Percentiles rank a stretch among this genome's conserved stretches.
Evolutionary conservation across 1,140 invertebrate genomes (phyloP).

Genomic region (Aleiodes sp.): DNA sequence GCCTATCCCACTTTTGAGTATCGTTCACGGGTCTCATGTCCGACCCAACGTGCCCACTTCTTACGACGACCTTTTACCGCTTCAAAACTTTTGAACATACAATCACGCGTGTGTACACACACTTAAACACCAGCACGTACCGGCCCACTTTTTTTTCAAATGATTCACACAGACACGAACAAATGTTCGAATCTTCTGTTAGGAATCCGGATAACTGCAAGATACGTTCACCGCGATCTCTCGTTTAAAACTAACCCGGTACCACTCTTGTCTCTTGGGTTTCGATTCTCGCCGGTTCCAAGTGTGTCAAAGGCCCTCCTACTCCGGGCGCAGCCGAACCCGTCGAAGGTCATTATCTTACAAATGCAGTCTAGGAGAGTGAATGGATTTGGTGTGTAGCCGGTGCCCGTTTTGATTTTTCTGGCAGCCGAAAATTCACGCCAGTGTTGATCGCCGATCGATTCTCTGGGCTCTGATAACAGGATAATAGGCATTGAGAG

Average conservation of each 20-base stretch:
- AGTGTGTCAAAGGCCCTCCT: constrained; percentile 66
- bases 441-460: too few relatives aligned
- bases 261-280: constrained; percentile 47
- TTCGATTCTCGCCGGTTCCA: constrained; percentile 52
- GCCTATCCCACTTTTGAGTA: constrained; percentile 35
- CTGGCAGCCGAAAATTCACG: background rate
- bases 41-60: background rate
- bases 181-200: background rate
- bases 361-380: background rate
- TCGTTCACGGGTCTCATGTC: constrained; percentile 33
- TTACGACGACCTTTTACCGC: constrained; percentile 1
- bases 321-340: constrained; percentile 51
- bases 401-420: background rate
- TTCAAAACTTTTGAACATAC: constrained; percentile 10
- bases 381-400: constrained; percentile 7
- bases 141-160: too few relatives aligned
- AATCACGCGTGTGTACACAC: constrained; percentile 2
- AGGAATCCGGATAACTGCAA: constrained; percentile 14
- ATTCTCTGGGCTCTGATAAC: too few relatives aligned
- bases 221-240: constrained; percentile 60
- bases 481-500: too few relatives aligned
- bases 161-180: background rate
- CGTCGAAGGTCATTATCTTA: constrained; percentile 63
- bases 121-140: background rate
- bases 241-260: constrained; percentile 59